phyloP scores from a whole-genome alignment of 1,140 invertebrate species.

The Aphaenogaster floridana region DNA sequence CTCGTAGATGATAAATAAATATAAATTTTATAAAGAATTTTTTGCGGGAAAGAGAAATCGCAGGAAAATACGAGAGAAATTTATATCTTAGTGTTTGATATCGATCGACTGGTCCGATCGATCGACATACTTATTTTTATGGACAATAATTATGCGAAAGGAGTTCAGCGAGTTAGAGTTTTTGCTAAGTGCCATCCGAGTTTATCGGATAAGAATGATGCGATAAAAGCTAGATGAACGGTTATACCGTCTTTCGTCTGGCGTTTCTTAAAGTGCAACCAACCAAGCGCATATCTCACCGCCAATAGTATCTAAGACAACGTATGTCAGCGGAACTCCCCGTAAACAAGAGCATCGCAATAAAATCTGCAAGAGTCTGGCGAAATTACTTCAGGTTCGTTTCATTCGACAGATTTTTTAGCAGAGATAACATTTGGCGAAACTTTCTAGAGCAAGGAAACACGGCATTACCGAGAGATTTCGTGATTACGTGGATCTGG shows the following conservation, averaged over 20 bases:
- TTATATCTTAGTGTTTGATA: not conserved
- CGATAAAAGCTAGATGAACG: constrained; percentile 57
- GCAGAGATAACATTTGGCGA: constrained; percentile 51
- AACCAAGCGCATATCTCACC: constrained; percentile 54
- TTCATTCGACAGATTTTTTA: constrained; percentile 63
- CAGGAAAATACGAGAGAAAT: not conserved
- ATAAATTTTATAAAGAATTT: not conserved
- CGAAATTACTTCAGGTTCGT: constrained; percentile 57
- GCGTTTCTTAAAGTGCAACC: constrained; percentile 51
- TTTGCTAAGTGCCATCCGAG: constrained; percentile 20
- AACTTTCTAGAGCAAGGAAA: constrained; percentile 43
- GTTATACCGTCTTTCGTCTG: constrained; percentile 52
- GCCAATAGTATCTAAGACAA: constrained; percentile 45
- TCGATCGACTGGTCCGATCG: not conserved
- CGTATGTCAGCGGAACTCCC: constrained; percentile 37
- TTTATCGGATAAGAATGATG: constrained; percentile 66
- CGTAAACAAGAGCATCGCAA: constrained; percentile 60
- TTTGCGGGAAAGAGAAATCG: not conserved
- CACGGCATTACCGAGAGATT: constrained; percentile 2
- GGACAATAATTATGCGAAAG: constrained; percentile 30
- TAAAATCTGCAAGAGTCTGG: constrained; percentile 56
- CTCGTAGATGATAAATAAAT: not conserved
- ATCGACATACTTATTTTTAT: constrained; percentile 26
- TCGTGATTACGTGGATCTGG: not conserved
- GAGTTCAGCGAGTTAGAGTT: constrained; percentile 1